Percentiles rank a stretch among this genome's conserved stretches.
phyloP scores from a whole-genome alignment of 1,140 invertebrate genomes.

The Saxidomus purpurata region DNA sequence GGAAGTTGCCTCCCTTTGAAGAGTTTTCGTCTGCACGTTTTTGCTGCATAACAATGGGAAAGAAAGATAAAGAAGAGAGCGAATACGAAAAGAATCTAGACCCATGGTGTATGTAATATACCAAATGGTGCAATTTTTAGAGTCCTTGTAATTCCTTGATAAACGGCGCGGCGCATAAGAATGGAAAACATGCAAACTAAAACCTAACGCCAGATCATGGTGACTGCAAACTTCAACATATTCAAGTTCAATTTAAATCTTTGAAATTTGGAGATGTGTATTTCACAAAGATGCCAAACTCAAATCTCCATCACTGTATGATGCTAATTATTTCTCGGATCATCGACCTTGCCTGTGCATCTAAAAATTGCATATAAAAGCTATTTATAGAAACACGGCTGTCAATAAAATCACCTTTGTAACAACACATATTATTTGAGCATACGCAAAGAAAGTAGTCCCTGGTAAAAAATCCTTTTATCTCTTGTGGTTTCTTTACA shows the following conservation, averaged over 20 bases:
- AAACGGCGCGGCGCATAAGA: no score
- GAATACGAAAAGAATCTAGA: slow-evolving; percentile 59
- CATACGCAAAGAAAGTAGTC: slow-evolving; percentile 49
- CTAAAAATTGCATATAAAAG: slow-evolving; percentile 42
- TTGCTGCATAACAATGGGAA: neutral
- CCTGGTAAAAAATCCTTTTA: neutral
- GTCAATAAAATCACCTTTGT: slow-evolving; percentile 56
- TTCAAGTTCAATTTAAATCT: no score
- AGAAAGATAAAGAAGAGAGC: slow-evolving; percentile 22
- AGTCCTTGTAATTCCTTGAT: no score
- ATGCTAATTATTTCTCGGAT: no score
- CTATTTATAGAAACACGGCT: slow-evolving; percentile 51
- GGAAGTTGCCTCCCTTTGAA: slow-evolving; percentile 37
- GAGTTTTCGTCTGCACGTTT: slow-evolving; percentile 4
- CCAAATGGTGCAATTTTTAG: no score
- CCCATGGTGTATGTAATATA: slow-evolving; percentile 46
- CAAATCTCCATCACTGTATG: no score
- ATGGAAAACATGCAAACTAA: no score
- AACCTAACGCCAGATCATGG: no score
- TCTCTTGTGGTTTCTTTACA: neutral
- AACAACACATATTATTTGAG: neutral
- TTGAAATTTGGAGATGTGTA: no score
- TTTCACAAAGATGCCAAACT: no score
- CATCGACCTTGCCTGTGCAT: neutral
- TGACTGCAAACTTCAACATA: no score